These are phyloP conservation scores for Lepidurus apus DNA, from an alignment of 1,140 invertebrate species.

Conservation along the genomic window DNA sequence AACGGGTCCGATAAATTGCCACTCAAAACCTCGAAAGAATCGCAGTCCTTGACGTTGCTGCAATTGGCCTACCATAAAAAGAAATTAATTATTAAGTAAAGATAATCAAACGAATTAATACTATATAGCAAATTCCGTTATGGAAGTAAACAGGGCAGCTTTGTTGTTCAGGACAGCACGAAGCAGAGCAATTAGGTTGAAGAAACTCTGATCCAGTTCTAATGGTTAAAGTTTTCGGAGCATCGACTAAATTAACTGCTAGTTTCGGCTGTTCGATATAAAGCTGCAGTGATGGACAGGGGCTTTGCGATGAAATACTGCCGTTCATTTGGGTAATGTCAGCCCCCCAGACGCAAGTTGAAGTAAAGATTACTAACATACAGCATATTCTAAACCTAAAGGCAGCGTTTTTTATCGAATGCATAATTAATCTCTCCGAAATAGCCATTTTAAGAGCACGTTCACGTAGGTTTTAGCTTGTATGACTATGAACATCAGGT, in stretches of 20 bases:
- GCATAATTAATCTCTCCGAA: too few species aligned
- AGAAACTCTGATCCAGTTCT: background rate
- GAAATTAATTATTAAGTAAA: conserved; percentile 20
- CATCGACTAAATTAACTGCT: background rate
- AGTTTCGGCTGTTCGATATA: background rate
- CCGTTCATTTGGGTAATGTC: background rate
- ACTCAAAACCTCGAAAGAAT: conserved; percentile 36
- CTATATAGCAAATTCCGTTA: conserved; percentile 67
- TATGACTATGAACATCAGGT: too few species aligned
- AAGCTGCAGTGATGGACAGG: background rate
- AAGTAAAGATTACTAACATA: background rate
- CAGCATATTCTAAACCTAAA: too few species aligned
- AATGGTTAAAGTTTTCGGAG: background rate
- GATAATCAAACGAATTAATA: conserved; percentile 41
- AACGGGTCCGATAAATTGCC: conserved; percentile 49
- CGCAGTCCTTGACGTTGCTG: conserved; percentile 24
- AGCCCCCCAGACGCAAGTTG: background rate
- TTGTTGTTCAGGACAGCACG: conserved; percentile 59
- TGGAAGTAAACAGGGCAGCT: conserved; percentile 76
- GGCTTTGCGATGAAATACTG: background rate
- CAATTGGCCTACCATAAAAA: conserved; percentile 12
- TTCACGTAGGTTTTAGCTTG: too few species aligned
- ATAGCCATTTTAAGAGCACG: too few species aligned
- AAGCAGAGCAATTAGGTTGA: conserved; percentile 34
- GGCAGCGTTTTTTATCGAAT: too few species aligned